These are phyloP conservation scores for Sphaerophoria rueppellii DNA, from an alignment of 2,888 invertebrate genomes.

Conservation along the genomic window DNA sequence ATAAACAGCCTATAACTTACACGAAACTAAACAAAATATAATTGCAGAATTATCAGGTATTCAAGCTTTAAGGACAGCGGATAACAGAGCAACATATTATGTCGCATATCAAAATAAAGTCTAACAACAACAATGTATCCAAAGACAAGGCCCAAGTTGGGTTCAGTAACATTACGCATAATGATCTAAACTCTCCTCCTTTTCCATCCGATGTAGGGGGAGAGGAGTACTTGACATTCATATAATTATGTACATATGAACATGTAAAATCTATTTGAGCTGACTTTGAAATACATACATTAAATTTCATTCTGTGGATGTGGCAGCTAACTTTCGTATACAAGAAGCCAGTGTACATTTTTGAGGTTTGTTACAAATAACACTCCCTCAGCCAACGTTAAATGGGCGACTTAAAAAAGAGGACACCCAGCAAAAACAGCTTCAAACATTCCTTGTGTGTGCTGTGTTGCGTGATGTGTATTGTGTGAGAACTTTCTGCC, in stretches of 20 bases:
- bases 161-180: too few relatives aligned
- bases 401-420: not conserved
- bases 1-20: too few relatives aligned
- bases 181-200: too few relatives aligned
- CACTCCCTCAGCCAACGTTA: constrained; percentile 1
- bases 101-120: too few relatives aligned
- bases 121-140: too few relatives aligned
- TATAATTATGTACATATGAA: not conserved
- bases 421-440: constrained; percentile 38
- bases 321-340: not conserved
- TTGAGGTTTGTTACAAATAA: not conserved
- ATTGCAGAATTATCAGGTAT: too few relatives aligned
- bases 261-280: constrained; percentile 70
- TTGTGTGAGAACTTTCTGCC: constrained; percentile 34
- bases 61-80: too few relatives aligned
- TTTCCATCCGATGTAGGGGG: too few relatives aligned
- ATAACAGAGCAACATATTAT: too few relatives aligned
- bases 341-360: constrained; percentile 1
- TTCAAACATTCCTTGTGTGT: constrained; percentile 66
- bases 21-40: too few relatives aligned
- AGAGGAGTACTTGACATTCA: constrained; percentile 45
- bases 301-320: constrained; percentile 9
- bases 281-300: constrained; percentile 60
- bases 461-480: constrained; percentile 45
- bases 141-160: too few relatives aligned